Evolutionary conservation across 2,888 invertebrate species (phyloP).

Genomic region (Aporophyla nigra): DNA sequence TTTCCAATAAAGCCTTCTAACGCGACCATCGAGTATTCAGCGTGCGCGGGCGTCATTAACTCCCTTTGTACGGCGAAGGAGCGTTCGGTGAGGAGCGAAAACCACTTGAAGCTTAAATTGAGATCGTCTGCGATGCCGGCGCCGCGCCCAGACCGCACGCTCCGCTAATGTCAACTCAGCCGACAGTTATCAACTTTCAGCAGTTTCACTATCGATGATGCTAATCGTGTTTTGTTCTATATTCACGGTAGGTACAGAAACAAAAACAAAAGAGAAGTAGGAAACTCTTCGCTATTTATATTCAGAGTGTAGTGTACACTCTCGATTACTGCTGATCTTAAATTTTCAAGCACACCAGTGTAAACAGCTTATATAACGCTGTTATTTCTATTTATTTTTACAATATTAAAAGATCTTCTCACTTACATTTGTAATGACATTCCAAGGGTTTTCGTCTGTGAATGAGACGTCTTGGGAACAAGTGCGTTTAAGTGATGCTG

Average conservation of each 20-base stretch:
- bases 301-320: too few relatives aligned
- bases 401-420: slow-evolving; percentile 50
- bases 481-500: slow-evolving; percentile 37
- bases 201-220: slow-evolving; percentile 55
- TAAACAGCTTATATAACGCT: slow-evolving; percentile 39
- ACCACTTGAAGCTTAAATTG: slow-evolving; percentile 85
- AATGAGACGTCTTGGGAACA: slow-evolving; percentile 33
- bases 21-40: slow-evolving; percentile 81
- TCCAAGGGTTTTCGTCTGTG: slow-evolving; percentile 30
- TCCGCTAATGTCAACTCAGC: slow-evolving; percentile 72
- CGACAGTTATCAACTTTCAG: slow-evolving; percentile 71
- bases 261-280: slow-evolving; percentile 39
- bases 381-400: slow-evolving; percentile 37
- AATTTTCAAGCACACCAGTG: slow-evolving; percentile 41
- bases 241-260: slow-evolving; percentile 28
- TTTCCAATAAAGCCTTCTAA: slow-evolving; percentile 81
- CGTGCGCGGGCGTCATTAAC: slow-evolving; percentile 83
- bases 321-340: slow-evolving; percentile 34
- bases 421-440: slow-evolving; percentile 46
- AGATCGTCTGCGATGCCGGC: slow-evolving; percentile 80
- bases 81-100: slow-evolving; percentile 82
- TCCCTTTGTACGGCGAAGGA: slow-evolving; percentile 81
- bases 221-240: slow-evolving; percentile 56
- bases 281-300: slow-evolving; percentile 39
- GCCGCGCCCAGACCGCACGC: slow-evolving; percentile 31